Base-by-base conservation (phyloP, 2,888 invertebrate species). In the Seira sanloemensis region DNA sequence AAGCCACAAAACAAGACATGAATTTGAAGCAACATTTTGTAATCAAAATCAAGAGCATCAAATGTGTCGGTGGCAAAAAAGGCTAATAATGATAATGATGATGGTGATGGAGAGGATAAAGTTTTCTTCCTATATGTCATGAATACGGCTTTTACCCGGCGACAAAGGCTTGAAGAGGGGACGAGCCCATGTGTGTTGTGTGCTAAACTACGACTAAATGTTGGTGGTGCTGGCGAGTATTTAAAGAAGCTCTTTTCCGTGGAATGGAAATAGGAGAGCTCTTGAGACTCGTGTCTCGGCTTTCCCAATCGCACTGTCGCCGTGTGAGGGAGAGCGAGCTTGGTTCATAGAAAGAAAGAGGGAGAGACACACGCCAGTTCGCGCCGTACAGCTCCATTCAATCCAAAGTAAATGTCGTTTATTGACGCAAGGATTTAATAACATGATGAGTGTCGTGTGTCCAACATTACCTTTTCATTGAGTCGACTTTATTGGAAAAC, bases 341-440 rank as follows among this genome's bases (percentile, higher is more conserved):
- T n/a, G n/a, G n/a, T n/a, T n/a, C n/a, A n/a, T n/a, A n/a, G n/a
- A n/a, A n/a, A n/a, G 46, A 12, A 46, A 46, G 12, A 46, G 46
- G 12, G 46, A 46, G 73, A 58, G 72, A 1, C 21, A 24, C 19
- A 66, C 9, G 24, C 18, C 16, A 66, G 18, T 25, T 16, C 25
- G 69, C 27, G n/a, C 26, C 37, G 25, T 26, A 37, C n/a, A 58
- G n/a, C 58, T 58, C 58, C 4, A 58, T 58, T 58, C n/a, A 66
- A 16, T 58, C n/a, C 2, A 68, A 25, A 78, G 71, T 27, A 62
- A 71, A 58, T 77, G 81, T 78, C 67, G 83, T 78, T 72, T 77
- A 86, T 89, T 89, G 86, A 87, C 87, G 85, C 76, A 88, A 89
- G 87, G 89, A 89, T 89, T 89, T 89, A 88, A 89, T 89, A 89